These are phyloP conservation scores for Falco novaeseelandiae DNA, from an alignment of 2,797 vertebrate species.

Conservation along the genomic window DNA sequence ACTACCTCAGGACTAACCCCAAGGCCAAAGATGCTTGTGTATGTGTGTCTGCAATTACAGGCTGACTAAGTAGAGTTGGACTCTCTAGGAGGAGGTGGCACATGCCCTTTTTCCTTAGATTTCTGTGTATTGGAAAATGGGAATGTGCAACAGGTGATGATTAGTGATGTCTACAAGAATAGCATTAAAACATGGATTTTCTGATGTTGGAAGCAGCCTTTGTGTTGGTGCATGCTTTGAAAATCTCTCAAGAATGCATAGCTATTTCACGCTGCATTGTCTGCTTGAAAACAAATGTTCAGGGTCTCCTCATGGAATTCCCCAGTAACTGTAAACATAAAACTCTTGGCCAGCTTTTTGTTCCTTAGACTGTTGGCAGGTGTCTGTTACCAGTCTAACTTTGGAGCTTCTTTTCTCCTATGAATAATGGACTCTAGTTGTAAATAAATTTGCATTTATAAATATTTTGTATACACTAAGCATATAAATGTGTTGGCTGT, in stretches of 20 bases:
- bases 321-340: not conserved
- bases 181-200: not conserved
- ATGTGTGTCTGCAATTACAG: constrained; percentile 78
- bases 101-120: not conserved
- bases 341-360: constrained; percentile 46
- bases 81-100: not conserved
- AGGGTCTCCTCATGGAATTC: constrained; percentile 16
- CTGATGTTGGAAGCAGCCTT: not conserved
- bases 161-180: not conserved
- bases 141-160: not conserved
- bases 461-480: constrained; percentile 80
- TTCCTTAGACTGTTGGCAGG: constrained; percentile 56
- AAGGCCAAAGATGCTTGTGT: constrained; percentile 85
- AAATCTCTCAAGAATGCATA: not conserved
- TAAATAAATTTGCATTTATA: constrained; percentile 80
- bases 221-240: constrained; percentile 10
- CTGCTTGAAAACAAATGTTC: constrained; percentile 23
- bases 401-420: constrained; percentile 33
- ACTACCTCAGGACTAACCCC: constrained; percentile 92
- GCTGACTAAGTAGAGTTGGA: not conserved
- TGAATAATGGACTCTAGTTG: constrained; percentile 63
- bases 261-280: constrained; percentile 17
- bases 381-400: constrained; percentile 17
- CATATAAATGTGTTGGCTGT: constrained; percentile 63
- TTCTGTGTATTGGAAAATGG: not conserved